phyloP scores from a whole-genome alignment of 2,113 vertebrate genomes.

The Bujurquina vittata region DNA sequence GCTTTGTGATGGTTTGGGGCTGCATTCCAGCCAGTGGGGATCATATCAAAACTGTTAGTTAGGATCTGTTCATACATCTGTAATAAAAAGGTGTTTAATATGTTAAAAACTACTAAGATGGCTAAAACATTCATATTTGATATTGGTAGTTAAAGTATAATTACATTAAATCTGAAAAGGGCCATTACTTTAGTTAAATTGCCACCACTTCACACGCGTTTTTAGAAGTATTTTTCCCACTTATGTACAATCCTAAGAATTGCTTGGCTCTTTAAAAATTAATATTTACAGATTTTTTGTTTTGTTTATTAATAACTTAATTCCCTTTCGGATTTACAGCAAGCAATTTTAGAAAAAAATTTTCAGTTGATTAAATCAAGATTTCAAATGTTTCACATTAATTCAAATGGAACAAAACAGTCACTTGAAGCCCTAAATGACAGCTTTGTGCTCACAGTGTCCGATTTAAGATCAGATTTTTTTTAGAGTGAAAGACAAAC shows the following conservation, averaged over 20 bases:
- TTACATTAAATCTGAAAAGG: neutral
- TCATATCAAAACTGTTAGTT: neutral
- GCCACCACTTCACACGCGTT: accelerated
- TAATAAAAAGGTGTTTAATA: too few relatives aligned
- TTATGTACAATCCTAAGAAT: too few relatives aligned
- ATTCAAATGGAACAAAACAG: too few relatives aligned
- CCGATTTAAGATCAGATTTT: too few relatives aligned
- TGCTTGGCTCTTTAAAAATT: neutral
- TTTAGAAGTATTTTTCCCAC: neutral
- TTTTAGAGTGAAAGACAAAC: accelerated
- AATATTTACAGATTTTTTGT: neutral
- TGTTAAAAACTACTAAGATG: too few relatives aligned
- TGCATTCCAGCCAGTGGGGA: accelerated
- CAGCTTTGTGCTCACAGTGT: too few relatives aligned
- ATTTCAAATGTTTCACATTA: accelerated
- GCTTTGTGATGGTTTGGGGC: neutral
- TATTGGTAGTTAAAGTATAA: neutral
- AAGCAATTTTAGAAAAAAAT: too few relatives aligned
- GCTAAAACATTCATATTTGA: too few relatives aligned
- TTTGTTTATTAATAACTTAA: neutral
- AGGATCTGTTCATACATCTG: neutral
- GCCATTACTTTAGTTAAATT: neutral
- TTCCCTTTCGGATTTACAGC: too few relatives aligned
- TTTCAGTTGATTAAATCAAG: neutral
- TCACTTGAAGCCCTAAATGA: too few relatives aligned